Conservation (phyloP, 2,888 invertebrate species). For the Tenthredo notha region DNA sequence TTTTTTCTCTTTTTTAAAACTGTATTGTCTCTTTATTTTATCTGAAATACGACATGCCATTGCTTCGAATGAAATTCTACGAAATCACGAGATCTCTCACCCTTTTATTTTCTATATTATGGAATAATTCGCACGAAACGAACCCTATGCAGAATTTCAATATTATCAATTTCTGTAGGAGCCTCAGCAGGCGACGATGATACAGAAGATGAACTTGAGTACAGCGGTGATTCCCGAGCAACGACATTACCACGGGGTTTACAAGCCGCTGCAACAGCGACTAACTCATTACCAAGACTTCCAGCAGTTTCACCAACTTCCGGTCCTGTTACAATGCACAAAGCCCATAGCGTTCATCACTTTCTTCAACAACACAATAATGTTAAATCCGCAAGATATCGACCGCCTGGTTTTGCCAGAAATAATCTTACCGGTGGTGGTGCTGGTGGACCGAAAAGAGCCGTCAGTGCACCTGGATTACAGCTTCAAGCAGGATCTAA, state of each 20-base stretch:
- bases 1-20: too few species aligned
- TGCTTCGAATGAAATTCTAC: too few species aligned
- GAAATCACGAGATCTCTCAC: not conserved
- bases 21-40: too few species aligned
- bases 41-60: too few species aligned
- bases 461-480: slow-evolving; percentile 88
- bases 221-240: slow-evolving; percentile 78
- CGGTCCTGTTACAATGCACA: slow-evolving; percentile 79
- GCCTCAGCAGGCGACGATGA: slow-evolving; percentile 78
- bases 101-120: not conserved
- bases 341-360: slow-evolving; percentile 84
- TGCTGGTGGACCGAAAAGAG: slow-evolving; percentile 84
- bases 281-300: slow-evolving; percentile 89
- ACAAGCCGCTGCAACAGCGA: slow-evolving; percentile 82
- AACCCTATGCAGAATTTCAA: not conserved
- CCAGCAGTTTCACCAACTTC: slow-evolving; percentile 81
- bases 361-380: slow-evolving; percentile 81
- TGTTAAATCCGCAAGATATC: slow-evolving; percentile 92
- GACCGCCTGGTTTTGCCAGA: slow-evolving; percentile 90
- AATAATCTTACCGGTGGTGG: slow-evolving; percentile 73
- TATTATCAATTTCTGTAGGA: slow-evolving; percentile 74
- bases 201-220: slow-evolving; percentile 75
- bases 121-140: not conserved
- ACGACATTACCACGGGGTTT: slow-evolving; percentile 85
- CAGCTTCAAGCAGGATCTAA: slow-evolving; percentile 81